Percentiles rank a stretch among this genome's conserved stretches.
These are phyloP conservation scores for Alloscopus bannaensis DNA, from an alignment of 2,888 invertebrate species.

Conservation along the genomic window DNA sequence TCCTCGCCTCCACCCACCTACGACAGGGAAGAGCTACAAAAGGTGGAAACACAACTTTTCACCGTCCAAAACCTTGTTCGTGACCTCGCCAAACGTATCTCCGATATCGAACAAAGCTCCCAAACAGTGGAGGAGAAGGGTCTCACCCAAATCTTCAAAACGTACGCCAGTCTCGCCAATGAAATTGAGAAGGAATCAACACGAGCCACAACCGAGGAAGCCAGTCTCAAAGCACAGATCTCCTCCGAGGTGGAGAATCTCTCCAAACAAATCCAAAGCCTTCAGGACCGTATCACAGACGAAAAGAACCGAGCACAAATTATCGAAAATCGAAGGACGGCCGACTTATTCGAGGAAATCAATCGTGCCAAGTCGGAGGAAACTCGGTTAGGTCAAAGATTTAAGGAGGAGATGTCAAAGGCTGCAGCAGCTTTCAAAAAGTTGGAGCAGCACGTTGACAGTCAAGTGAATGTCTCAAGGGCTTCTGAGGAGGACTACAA, in stretches of 20 bases:
- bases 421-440: slow-evolving; percentile 53
- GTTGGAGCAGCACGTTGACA: slow-evolving; percentile 46
- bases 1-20: not conserved
- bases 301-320: slow-evolving; percentile 54
- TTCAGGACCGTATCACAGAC: slow-evolving; percentile 53
- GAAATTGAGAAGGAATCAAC: slow-evolving; percentile 51
- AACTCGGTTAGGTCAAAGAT: slow-evolving; percentile 19
- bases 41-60: slow-evolving; percentile 27
- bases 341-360: slow-evolving; percentile 56
- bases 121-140: slow-evolving; percentile 35
- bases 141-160: slow-evolving; percentile 53
- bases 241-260: slow-evolving; percentile 23
- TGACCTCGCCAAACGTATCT: slow-evolving; percentile 27
- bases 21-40: slow-evolving; percentile 36
- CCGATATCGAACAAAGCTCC: slow-evolving; percentile 35
- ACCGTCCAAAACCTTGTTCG: slow-evolving; percentile 41
- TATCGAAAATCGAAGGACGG: slow-evolving; percentile 41
- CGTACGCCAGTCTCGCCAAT: slow-evolving; percentile 50
- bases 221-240: slow-evolving; percentile 25
- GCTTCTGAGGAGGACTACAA: not conserved
- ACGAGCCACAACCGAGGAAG: slow-evolving; percentile 43
- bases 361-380: slow-evolving; percentile 49
- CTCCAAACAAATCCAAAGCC: slow-evolving; percentile 29
- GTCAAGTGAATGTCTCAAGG: slow-evolving; percentile 26
- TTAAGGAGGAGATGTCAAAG: slow-evolving; percentile 54